Base-by-base conservation (phyloP, 2,888 invertebrate genomes). In the Caenorhabditis sp. region DNA sequence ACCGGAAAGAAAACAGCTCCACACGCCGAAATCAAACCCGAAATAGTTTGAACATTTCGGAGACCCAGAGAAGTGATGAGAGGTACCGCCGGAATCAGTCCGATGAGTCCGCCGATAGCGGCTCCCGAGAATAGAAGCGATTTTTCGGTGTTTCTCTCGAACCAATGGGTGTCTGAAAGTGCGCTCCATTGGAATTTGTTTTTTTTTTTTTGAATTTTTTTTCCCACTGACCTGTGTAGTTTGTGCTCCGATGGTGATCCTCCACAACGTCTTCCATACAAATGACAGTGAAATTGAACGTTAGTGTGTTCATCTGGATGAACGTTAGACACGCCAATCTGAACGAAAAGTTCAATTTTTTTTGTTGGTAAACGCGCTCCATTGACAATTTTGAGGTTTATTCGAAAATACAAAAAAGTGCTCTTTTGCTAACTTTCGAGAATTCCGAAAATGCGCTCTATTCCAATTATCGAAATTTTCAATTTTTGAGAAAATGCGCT, bases 111-210 rank as follows among this genome's bases (percentile, higher is more conserved):
- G 14, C 84, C 84, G 12, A 86, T 73, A 1, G 84, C 81, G 12
- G 80, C 72, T 28, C 84, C 86, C 3, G 86, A 84, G 49, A 86
- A 84, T 2, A 84, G 69, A 10, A 74, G 56, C 19, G 83, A 83
- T 22, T 84, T 69, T 49, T 85, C 66, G 4, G 79, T 68, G 41
- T 81, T 76, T 1, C 80, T 56, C 56, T 86, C 77, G 47, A 86
- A 76, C 86, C 86, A 86, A 56, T 84, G 84, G 24, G 54, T 54
- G 28, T 77, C 85, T 81, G 16, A 24, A 44, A 24, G 12, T 58
- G 38, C 38, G 38, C 38, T 38, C 38, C 19, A 19, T 47, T n/a
- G 47, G 5, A 6, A 8, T 47, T 19, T 19, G 47, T 7, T 47
- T 19, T n/a, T 16, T 0, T 16, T 0, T 0, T 44, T 44, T 14